Percentiles rank a stretch among this genome's conserved stretches.
phyloP scores from a whole-genome alignment of 1,140 invertebrate species.

The Lasioglossum albipes region DNA sequence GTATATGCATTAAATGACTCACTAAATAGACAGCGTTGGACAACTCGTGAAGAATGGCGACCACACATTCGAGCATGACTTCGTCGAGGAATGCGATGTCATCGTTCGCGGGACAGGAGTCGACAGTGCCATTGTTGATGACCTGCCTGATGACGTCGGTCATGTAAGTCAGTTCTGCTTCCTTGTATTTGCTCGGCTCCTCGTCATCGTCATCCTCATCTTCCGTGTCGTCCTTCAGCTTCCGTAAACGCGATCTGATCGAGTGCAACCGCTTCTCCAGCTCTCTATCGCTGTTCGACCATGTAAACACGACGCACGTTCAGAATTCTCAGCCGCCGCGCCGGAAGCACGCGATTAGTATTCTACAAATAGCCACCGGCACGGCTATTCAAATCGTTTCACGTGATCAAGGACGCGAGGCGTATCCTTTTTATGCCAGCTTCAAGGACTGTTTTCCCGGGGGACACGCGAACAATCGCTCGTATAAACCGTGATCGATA shows the following conservation, averaged over 20 bases:
- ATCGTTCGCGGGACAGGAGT: slow-evolving; percentile 62
- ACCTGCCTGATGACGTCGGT: slow-evolving; percentile 78
- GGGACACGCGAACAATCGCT: background rate
- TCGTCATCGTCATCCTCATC: slow-evolving; percentile 64
- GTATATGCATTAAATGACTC: slow-evolving; percentile 38
- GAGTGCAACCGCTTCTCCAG: slow-evolving; percentile 66
- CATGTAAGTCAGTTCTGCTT: slow-evolving; percentile 73
- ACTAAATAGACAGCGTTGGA: slow-evolving; percentile 81
- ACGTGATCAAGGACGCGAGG: background rate
- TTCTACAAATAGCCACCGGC: background rate
- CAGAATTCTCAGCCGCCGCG: background rate
- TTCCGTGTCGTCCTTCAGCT: slow-evolving; percentile 52
- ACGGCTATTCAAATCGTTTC: slow-evolving; percentile 51
- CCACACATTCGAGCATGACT: slow-evolving; percentile 76
- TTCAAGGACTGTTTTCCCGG: background rate
- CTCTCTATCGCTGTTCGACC: slow-evolving; percentile 66
- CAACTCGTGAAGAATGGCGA: slow-evolving; percentile 78
- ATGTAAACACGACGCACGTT: background rate
- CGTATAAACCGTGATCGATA: background rate
- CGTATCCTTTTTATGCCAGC: background rate
- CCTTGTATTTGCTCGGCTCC: slow-evolving; percentile 26
- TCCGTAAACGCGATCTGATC: slow-evolving; percentile 55
- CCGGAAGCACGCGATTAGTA: background rate
- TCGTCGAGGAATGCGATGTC: slow-evolving; percentile 73
- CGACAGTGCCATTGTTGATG: slow-evolving; percentile 73